Percentiles rank a stretch among this genome's conserved stretches.
Conservation (phyloP, 2,888 invertebrate genomes). For the Drosophila paranaensis region DNA sequence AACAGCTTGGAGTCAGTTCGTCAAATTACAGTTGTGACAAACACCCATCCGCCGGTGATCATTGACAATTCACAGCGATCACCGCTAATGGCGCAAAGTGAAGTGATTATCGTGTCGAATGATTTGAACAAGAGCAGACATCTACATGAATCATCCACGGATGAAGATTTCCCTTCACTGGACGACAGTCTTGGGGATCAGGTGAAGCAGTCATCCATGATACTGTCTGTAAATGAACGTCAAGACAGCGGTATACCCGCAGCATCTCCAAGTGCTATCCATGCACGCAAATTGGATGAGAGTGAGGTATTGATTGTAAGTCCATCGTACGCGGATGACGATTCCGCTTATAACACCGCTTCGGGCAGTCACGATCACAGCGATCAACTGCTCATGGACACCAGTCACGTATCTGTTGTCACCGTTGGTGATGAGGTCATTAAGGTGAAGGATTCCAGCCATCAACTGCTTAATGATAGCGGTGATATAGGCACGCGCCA, state of each 20-base stretch:
- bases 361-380: conserved; percentile 78
- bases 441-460: conserved; percentile 90
- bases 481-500: conserved; percentile 38
- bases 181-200: conserved; percentile 90
- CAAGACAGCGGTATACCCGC: conserved; percentile 25
- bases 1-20: conserved; percentile 91
- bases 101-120: conserved; percentile 93
- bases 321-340: conserved; percentile 88
- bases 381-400: conserved; percentile 87
- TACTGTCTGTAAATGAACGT: conserved; percentile 78
- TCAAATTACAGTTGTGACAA: conserved; percentile 93
- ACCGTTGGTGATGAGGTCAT: conserved; percentile 92
- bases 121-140: conserved; percentile 88
- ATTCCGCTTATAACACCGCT: conserved; percentile 87
- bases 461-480: conserved; percentile 55
- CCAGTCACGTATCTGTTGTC: conserved; percentile 96
- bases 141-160: conserved; percentile 89
- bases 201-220: conserved; percentile 82
- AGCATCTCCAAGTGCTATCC: conserved; percentile 45
- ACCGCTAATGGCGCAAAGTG: conserved; percentile 84
- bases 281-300: conserved; percentile 91
- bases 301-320: conserved; percentile 94
- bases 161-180: conserved; percentile 91
- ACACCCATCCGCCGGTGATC: conserved; percentile 91
- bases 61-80: conserved; percentile 86